phyloP scores from a whole-genome alignment of 2,888 invertebrate species.

The Notodonta ziczac region DNA sequence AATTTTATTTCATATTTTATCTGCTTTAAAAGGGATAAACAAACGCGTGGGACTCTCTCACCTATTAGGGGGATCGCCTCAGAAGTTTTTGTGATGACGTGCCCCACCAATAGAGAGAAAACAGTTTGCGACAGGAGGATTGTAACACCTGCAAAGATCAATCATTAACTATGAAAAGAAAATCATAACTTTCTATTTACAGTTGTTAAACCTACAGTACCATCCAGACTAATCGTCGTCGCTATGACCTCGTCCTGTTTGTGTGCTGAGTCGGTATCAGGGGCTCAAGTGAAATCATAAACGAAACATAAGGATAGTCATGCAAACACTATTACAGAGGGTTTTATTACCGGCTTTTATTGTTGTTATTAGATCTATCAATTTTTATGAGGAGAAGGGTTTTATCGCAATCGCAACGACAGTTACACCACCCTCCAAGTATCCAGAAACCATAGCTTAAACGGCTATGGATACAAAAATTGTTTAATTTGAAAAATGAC shows the following conservation, averaged over 20 bases:
- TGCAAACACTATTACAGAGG: conserved; percentile 68
- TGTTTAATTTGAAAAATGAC: conserved; percentile 7
- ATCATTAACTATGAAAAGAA: conserved; percentile 78
- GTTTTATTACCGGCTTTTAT: conserved; percentile 52
- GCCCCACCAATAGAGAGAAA: conserved; percentile 99
- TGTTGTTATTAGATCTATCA: conserved; percentile 38
- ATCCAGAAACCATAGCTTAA: conserved; percentile 53
- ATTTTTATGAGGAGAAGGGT: conserved; percentile 40
- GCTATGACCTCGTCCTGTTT: conserved; percentile 62
- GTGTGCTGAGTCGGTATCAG: conserved; percentile 80
- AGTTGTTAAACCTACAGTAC: conserved; percentile 49
- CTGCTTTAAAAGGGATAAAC: conserved; percentile 40
- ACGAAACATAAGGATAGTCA: conserved; percentile 73
- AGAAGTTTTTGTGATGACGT: conserved; percentile 99
- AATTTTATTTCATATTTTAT: conserved; percentile 42
- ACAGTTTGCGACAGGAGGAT: conserved; percentile 99
- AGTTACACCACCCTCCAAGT: conserved; percentile 78
- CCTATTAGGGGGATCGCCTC: conserved; percentile 99
- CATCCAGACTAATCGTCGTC: conserved; percentile 49
- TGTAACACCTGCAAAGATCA: conserved; percentile 97
- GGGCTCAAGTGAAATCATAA: conserved; percentile 81
- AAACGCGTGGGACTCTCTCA: conserved; percentile 78
- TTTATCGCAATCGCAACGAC: conserved; percentile 28
- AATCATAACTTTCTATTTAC: conserved; percentile 56
- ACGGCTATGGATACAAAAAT: conserved; percentile 23